phyloP scores from a whole-genome alignment of 2,113 vertebrate species.

The Silurus glanis region DNA sequence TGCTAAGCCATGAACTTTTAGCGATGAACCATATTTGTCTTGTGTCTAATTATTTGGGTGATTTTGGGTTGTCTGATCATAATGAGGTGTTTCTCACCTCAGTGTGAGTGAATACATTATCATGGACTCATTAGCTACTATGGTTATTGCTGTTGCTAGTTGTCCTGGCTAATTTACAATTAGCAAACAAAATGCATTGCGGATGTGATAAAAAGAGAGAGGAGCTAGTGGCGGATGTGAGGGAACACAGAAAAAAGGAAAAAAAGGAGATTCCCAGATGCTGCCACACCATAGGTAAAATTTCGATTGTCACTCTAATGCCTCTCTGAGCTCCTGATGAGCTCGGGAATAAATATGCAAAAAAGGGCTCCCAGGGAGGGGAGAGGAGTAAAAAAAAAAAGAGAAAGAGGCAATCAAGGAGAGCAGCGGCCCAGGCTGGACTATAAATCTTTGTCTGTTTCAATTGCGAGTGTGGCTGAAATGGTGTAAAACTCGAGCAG shows the following conservation, averaged over 20 bases:
- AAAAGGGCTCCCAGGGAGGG: constrained; percentile 70
- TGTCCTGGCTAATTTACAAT: neutral
- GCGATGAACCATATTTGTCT: neutral
- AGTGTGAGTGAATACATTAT: neutral
- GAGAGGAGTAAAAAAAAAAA: constrained; percentile 41
- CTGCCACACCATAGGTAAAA: constrained; percentile 84
- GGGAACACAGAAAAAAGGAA: neutral
- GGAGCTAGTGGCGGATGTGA: neutral
- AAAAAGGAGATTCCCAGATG: constrained; percentile 78
- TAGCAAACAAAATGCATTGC: constrained; percentile 45
- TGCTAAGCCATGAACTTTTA: neutral
- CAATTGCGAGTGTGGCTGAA: constrained; percentile 92
- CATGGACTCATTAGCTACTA: too few species aligned
- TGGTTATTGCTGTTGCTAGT: neutral
- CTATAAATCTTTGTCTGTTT: constrained; percentile 99
- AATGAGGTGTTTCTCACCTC: too few species aligned
- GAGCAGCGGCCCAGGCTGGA: constrained; percentile 81
- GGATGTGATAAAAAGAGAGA: neutral
- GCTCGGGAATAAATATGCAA: constrained; percentile 98
- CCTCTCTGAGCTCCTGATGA: constrained; percentile 84
- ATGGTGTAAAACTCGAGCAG: constrained; percentile 93
- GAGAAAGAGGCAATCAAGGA: constrained; percentile 89
- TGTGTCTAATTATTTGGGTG: neutral
- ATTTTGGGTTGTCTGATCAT: neutral
- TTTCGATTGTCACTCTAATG: constrained; percentile 94